phyloP scores from a whole-genome alignment of 2,113 vertebrate species.

The Procavia capensis region DNA sequence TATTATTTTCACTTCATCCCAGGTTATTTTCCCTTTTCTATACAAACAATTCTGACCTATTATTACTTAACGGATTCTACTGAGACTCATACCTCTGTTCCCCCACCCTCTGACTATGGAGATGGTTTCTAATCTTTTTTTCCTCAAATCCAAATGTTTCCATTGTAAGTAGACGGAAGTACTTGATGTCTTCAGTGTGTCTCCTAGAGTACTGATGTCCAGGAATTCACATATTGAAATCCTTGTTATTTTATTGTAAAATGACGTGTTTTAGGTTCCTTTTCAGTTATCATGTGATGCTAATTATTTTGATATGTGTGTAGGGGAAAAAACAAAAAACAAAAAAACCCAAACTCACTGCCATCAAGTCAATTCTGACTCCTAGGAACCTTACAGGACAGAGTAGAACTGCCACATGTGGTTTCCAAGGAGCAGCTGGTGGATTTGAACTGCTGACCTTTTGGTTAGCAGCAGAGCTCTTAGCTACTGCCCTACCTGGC shows the following conservation, averaged over 20 bases:
- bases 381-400: too few relatives aligned
- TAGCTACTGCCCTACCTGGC: too few relatives aligned
- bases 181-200: not conserved
- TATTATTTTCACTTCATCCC: not conserved
- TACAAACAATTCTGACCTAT: not conserved
- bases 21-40: not conserved
- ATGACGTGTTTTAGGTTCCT: slow-evolving; percentile 3
- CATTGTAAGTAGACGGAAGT: not conserved
- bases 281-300: not conserved
- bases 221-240: not conserved
- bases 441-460: too few relatives aligned
- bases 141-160: not conserved
- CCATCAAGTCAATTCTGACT: too few relatives aligned
- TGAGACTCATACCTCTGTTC: not conserved
- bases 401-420: too few relatives aligned
- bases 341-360: too few relatives aligned
- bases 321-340: too few relatives aligned
- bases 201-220: not conserved
- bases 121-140: not conserved
- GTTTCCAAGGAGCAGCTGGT: too few relatives aligned
- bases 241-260: not conserved
- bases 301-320: not conserved
- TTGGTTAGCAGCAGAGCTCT: too few relatives aligned
- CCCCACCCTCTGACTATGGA: not conserved
- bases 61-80: not conserved